Percentiles rank a stretch among this genome's conserved stretches.
These are phyloP conservation scores for Coccyzus lansbergi DNA, from an alignment of 2,797 vertebrate species.

Conservation along the genomic window DNA sequence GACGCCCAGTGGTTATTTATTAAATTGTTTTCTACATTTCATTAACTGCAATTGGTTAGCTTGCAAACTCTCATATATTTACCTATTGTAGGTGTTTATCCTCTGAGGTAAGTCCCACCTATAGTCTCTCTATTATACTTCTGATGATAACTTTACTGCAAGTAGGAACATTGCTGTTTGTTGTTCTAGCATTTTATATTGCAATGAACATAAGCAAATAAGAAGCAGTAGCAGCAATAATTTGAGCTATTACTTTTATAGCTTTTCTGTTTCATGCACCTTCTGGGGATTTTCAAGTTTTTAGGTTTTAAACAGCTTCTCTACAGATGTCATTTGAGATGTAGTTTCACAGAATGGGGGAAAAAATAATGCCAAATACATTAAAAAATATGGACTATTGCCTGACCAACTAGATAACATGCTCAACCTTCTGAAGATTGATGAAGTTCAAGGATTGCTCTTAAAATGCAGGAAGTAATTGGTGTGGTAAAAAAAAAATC, in stretches of 20 bases:
- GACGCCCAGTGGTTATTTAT: background rate
- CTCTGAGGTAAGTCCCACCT: background rate
- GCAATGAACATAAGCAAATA: background rate
- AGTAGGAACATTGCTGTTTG: background rate
- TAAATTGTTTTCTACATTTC: background rate
- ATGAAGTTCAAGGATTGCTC: background rate
- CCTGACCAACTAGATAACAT: background rate
- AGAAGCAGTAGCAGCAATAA: background rate
- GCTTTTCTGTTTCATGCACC: background rate
- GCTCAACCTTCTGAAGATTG: background rate
- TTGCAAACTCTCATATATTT: background rate
- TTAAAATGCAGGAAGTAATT: constrained; percentile 21
- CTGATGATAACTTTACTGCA: background rate
- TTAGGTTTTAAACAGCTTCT: background rate
- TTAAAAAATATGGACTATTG: background rate
- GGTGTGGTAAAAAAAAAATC: constrained; percentile 12
- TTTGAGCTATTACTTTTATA: background rate
- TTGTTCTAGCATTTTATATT: background rate
- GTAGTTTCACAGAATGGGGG: background rate
- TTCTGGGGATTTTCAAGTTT: background rate
- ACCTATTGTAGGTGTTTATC: background rate
- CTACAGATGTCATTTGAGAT: background rate
- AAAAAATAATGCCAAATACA: background rate
- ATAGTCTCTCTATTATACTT: background rate
- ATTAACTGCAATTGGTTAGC: background rate